Evolutionary conservation across 2,113 vertebrate genomes (phyloP), one percentile per base, ranked within the genome.

Genomic region (Picathartes gymnocephalus): DNA sequence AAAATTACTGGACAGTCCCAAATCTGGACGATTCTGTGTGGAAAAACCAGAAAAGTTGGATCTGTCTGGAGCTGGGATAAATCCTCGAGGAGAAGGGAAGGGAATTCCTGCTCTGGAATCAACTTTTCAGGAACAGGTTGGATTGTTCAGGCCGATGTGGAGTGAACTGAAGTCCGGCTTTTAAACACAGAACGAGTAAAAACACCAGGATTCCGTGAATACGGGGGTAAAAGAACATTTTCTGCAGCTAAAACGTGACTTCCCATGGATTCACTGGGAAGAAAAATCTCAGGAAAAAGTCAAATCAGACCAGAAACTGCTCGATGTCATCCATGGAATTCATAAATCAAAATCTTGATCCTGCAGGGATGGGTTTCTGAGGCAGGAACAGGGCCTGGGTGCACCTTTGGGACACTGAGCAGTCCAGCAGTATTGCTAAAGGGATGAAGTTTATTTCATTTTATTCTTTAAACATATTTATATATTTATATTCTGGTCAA

Each of bases 111-210:
- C 11, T 44, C 50, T 73, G n/a, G 65, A 40, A 48, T 33, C 44
- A 5, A 0, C 14, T 4, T 18, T 2, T 1, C 10, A 18, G 80
- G 76, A 44, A 31, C 15, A 45, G 15, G 30, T 61, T 21, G 33
- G 79, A 33, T 80, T 73, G 60, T 47, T 27, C 58, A 11, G 80
- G 61, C 13, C 28, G 72, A 22, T 3, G 25, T 27, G 66, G 50
- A 9, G n/a, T 5, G 47, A 37, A 5, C 5, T 35, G 66, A 71
- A 62, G 28, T 65, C 56, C 8, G 13, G 27, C 48, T 35, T 6
- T 21, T 16, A 10, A 72, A 58, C 1, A 23, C 40, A 13, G 27
- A 17, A 5, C 1, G 8, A 54, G 31, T 17, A 4, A 70, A 56
- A 78, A 4, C 12, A 58, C 8, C 4, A 0, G 9, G 25, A 6